Conservation (phyloP, 1,140 invertebrate species). For the Drosophila kurseongensis region DNA sequence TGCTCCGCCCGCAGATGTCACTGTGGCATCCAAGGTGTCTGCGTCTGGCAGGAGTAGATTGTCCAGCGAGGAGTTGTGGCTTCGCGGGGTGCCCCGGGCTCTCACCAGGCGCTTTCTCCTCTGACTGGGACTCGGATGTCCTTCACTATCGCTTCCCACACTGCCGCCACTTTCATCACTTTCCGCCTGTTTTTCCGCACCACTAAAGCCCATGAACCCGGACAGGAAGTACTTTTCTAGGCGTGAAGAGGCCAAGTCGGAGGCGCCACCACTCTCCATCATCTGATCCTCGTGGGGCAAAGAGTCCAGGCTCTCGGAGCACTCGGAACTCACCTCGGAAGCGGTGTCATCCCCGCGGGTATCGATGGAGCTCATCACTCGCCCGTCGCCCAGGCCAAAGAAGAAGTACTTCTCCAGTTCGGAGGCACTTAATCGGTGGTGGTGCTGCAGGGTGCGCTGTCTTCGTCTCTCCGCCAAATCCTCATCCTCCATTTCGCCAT, state of each 20-base stretch:
- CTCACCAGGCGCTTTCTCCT: slow-evolving; percentile 91
- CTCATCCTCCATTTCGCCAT: slow-evolving; percentile 44
- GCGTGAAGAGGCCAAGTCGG: slow-evolving; percentile 91
- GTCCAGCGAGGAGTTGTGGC: slow-evolving; percentile 92
- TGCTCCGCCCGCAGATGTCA: slow-evolving; percentile 63
- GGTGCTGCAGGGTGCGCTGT: slow-evolving; percentile 81
- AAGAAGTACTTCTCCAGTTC: slow-evolving; percentile 97
- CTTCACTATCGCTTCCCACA: slow-evolving; percentile 93
- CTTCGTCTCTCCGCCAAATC: slow-evolving; percentile 57
- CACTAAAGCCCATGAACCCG: slow-evolving; percentile 92
- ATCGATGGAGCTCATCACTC: slow-evolving; percentile 85
- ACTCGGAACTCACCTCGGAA: slow-evolving; percentile 95
- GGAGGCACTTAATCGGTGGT: slow-evolving; percentile 89
- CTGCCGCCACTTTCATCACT: slow-evolving; percentile 88
- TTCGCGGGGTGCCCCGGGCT: slow-evolving; percentile 91
- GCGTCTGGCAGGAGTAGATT: slow-evolving; percentile 87
- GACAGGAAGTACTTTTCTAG: slow-evolving; percentile 96
- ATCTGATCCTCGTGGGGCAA: slow-evolving; percentile 86
- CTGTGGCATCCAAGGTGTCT: slow-evolving; percentile 85
- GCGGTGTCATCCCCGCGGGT: slow-evolving; percentile 89
- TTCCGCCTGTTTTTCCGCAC: slow-evolving; percentile 89
- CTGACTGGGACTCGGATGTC: slow-evolving; percentile 93
- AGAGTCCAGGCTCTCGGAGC: slow-evolving; percentile 92
- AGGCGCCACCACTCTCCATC: slow-evolving; percentile 85
- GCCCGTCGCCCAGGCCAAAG: slow-evolving; percentile 91